Evolutionary conservation across 2,888 invertebrate species (phyloP).

Genomic region (Polylopha cassiicola): DNA sequence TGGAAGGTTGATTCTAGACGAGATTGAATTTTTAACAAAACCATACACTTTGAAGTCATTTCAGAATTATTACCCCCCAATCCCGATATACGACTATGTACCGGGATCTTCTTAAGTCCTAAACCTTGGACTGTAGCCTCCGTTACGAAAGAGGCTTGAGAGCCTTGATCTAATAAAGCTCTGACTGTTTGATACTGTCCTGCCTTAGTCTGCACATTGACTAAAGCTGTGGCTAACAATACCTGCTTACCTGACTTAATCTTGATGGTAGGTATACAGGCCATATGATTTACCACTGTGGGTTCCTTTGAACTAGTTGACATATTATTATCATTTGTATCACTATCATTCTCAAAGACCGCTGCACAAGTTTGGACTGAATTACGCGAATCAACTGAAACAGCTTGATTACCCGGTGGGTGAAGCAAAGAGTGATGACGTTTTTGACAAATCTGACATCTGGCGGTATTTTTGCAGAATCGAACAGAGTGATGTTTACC

Average conservation of each 20-base stretch:
- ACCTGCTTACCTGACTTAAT: no score
- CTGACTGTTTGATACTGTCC: constrained; percentile 17
- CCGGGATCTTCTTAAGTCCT: constrained; percentile 24
- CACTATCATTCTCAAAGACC: no score
- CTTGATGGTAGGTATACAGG: no score
- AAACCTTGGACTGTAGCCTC: constrained; percentile 28
- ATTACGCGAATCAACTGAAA: no score
- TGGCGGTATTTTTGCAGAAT: background rate
- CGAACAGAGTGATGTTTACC: constrained; percentile 1
- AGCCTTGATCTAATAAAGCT: constrained; percentile 32
- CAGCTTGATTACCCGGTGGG: no score
- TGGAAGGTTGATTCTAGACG: no score
- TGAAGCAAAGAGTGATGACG: constrained; percentile 9
- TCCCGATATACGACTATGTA: constrained; percentile 21
- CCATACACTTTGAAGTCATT: constrained; percentile 14
- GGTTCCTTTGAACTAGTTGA: no score
- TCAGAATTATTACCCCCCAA: constrained; percentile 18
- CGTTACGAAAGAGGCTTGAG: constrained; percentile 31
- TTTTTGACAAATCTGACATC: constrained; percentile 4
- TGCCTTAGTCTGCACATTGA: background rate
- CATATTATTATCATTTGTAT: no score
- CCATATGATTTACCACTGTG: no score
- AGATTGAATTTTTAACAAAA: constrained; percentile 4
- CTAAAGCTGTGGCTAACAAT: constrained; percentile 1
- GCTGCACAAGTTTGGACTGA: no score